A percentile compares a stretch with the other conserved stretches of the same genome.
These are phyloP conservation scores for Sylvilagus bachmani DNA, from an alignment of 2,113 vertebrate genomes.

Conservation along the genomic window DNA sequence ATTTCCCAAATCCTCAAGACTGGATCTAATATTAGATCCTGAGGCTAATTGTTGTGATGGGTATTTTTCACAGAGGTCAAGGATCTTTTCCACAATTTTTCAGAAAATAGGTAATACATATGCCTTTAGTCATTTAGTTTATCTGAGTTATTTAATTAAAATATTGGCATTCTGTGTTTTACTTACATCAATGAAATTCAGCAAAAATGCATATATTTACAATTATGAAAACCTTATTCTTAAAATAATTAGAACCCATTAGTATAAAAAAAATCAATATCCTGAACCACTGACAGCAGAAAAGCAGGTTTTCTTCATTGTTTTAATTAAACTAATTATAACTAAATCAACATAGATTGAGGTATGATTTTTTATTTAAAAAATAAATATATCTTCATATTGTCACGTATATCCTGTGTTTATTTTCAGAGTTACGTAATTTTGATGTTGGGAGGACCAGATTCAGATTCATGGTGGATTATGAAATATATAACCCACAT, in stretches of 20 bases:
- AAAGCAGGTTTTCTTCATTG: background rate
- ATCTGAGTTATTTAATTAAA: conserved; percentile 44
- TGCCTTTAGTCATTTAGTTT: conserved; percentile 4
- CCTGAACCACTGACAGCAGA: background rate
- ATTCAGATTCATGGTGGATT: background rate
- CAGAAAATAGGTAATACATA: conserved; percentile 35
- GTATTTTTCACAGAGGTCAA: conserved; percentile 67
- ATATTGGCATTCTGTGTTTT: conserved; percentile 29
- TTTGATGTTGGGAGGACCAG: background rate
- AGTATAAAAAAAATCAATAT: background rate
- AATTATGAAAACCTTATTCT: conserved; percentile 40
- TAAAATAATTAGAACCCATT: background rate
- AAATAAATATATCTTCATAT: background rate
- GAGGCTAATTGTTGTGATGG: conserved; percentile 48
- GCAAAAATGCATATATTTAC: background rate
- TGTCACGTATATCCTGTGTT: background rate
- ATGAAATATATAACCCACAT: too few species aligned
- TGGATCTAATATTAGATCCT: conserved; percentile 65
- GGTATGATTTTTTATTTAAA: background rate
- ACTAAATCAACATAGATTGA: background rate
- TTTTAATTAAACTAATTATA: background rate
- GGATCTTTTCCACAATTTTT: conserved; percentile 40
- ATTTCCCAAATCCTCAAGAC: conserved; percentile 53
- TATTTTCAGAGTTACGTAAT: background rate
- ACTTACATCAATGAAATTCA: background rate